Base-by-base conservation (phyloP, 2,888 invertebrate species). In the Lepidonotus clava region DNA sequence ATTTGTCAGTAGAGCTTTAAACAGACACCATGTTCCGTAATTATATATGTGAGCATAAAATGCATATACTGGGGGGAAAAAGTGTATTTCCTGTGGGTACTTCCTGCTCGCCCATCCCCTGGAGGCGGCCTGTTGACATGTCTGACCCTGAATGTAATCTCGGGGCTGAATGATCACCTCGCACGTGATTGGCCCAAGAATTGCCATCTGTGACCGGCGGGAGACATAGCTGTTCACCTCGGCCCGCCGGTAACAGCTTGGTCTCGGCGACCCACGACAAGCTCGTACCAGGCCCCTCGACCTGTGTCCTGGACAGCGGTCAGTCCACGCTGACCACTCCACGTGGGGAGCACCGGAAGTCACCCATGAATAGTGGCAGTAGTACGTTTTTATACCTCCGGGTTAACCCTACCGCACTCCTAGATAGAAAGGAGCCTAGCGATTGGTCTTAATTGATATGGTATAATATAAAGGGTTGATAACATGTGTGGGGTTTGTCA, bases 131-230 rank as follows among this genome's bases (percentile, higher is more conserved):
- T 14, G 67, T 34, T 76, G 76, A 76, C 76, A 76, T 76, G 76
- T 36, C 76, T 76, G 76, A 76, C 76, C 38, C 38, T 24, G 36
- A 24, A 14, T 40, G 76, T 76, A 76, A 76, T 76, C 76, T 38
- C n/a, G 76, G n/a, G 38, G n/a, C 21, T 76, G 76, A 76, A 76
- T 76, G 76, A 40, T 40, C 38, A 76, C 76, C 76, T 11, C 38
- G 34, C 76, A 34, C 8, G 38, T 76, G 76, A 76, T 76, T 76
- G 76, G 76, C 21, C 38, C 53, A 76, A 76, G 40, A 76, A 76
- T 76, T 36, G 36, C 76, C 76, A 76, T 76, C 38, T 76, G 76
- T 76, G 36, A 76, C 76, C 40, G 40, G 40, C 76, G 40, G 4
- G 40, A 28, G 76, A 76, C 76, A 76, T 76, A 76, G 18, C 76